Evolutionary conservation across 1,140 invertebrate species (phyloP), one percentile per base, ranked within the genome.

Genomic region (Gryon sp.): DNA sequence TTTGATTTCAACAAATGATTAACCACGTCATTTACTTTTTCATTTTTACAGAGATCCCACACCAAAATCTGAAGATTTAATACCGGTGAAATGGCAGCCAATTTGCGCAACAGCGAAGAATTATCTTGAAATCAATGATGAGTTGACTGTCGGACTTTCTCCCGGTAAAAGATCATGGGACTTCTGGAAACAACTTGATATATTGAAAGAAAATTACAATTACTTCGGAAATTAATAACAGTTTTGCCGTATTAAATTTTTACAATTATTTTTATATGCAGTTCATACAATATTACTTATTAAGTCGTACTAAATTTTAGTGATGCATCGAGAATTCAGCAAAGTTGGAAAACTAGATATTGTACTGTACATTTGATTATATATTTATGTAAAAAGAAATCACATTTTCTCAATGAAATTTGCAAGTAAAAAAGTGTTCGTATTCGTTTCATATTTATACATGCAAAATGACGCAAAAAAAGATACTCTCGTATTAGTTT

Each of bases 21-120:
- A 32, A 5, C 4, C n/a, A 18, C 30, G 2, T 40, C 20, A 8
- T 14, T 15, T 15, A 41, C 9, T 32, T 43, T 19, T 55, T 62
- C n/a, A 32, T 59, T 3, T 50, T 50, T 80, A 16, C 26, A 90
- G 89, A 24, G 80, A 89, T 76, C 89, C 89, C 18, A 89, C 87
- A 0, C 86, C 87, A 2, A 41, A 79, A 65, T 19, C 60, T 4
- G 74, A 83, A 53, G 79, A 83, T 0, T 12, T 84, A 7, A 74
- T 85, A 22, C 59, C 80, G 11, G 57, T 74, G 1, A 84, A 83
- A 55, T 90, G 89, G 89, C 7, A 62, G 6, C 84, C 86, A 28
- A 28, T 73, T 38, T 16, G 24, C 18, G 2, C 7, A 0, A 7
- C 1, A 12, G 2, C 5, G 1, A 78, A 78, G 52, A 2, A 73